Conservation (phyloP, 2,888 invertebrate genomes). For the Dastarcus helophoroides region DNA sequence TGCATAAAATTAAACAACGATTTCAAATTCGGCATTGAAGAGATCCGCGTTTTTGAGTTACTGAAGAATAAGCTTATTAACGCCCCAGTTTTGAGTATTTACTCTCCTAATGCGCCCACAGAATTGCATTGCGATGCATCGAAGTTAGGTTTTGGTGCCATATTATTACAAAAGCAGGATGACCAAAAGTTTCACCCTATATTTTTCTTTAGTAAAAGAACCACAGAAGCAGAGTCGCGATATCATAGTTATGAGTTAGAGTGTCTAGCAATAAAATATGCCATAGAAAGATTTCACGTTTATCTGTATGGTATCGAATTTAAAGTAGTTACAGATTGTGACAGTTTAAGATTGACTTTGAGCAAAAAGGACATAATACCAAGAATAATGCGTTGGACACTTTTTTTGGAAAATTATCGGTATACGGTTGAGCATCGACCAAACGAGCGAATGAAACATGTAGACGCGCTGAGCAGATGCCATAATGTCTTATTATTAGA, state of each 20-base stretch:
- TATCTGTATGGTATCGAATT: conserved; percentile 23
- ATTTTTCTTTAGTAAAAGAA: conserved; percentile 25
- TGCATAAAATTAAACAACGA: conserved; percentile 15
- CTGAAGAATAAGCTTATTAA: conserved; percentile 16
- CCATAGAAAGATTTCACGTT: conserved; percentile 20
- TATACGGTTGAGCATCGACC: conserved; percentile 15
- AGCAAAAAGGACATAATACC: conserved; percentile 23
- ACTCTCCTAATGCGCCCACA: conserved; percentile 20
- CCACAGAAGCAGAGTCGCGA: conserved; percentile 20
- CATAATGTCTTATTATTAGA: conserved; percentile 16
- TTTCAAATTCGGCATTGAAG: conserved; percentile 18
- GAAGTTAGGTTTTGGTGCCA: conserved; percentile 21
- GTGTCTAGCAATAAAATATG: conserved; percentile 19
- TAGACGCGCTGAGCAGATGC: conserved; percentile 22
- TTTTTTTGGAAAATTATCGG: conserved; percentile 18
- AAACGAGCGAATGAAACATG: conserved; percentile 20
- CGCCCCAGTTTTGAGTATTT: conserved; percentile 23
- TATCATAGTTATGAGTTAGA: conserved; percentile 29
- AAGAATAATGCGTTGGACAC: conserved; percentile 22
- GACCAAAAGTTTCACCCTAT: conserved; percentile 23
- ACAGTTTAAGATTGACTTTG: conserved; percentile 20
- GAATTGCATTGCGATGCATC: conserved; percentile 29
- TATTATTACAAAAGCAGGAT: conserved; percentile 24
- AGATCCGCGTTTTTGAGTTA: conserved; percentile 16
- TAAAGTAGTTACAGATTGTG: conserved; percentile 24